Percentiles rank a stretch among this genome's conserved stretches.
Conservation (phyloP, 37 sponge, comb jelly and placozoan genomes). For the Diacarnus erythraeanus region DNA sequence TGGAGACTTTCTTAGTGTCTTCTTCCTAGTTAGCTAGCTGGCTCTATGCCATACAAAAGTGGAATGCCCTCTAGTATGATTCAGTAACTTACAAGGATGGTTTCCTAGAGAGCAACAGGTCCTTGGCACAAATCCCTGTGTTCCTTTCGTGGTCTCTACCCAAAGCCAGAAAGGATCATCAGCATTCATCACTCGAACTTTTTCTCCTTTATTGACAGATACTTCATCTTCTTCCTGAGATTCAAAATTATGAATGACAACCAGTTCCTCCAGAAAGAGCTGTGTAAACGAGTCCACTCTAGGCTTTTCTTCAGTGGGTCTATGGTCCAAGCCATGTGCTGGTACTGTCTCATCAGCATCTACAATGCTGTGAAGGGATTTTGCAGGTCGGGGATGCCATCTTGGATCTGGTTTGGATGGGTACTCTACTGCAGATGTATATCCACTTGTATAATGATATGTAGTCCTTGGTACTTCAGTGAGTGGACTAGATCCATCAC, state of each 20-base stretch:
- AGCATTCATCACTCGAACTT: constrained; percentile 73
- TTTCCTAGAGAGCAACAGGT: constrained; percentile 73
- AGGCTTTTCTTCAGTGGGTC: constrained; percentile 53
- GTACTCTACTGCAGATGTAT: constrained; percentile 54
- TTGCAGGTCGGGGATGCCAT: constrained; percentile 23
- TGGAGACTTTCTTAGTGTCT: too few relatives aligned
- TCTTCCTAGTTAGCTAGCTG: too few relatives aligned
- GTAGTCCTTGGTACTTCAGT: background rate
- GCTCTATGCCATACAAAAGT: too few relatives aligned
- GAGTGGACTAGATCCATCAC: constrained; percentile 5
- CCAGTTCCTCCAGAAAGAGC: constrained; percentile 69
- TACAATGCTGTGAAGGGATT: constrained; percentile 39
- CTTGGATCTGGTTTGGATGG: constrained; percentile 2
- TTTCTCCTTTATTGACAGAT: constrained; percentile 70
- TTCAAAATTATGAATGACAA: constrained; percentile 79
- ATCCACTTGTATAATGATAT: constrained; percentile 12
- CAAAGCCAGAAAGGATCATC: constrained; percentile 81
- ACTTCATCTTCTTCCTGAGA: constrained; percentile 79
- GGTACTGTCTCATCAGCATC: background rate
- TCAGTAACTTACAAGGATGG: constrained; percentile 79
- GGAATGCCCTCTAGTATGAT: too few relatives aligned
- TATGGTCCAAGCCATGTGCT: background rate
- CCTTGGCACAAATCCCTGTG: constrained; percentile 76
- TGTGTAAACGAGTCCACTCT: constrained; percentile 40
- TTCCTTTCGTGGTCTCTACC: constrained; percentile 64